These are phyloP conservation scores for Melanocharis versteri DNA, from an alignment of 2,113 vertebrate species.

Conservation along the genomic window DNA sequence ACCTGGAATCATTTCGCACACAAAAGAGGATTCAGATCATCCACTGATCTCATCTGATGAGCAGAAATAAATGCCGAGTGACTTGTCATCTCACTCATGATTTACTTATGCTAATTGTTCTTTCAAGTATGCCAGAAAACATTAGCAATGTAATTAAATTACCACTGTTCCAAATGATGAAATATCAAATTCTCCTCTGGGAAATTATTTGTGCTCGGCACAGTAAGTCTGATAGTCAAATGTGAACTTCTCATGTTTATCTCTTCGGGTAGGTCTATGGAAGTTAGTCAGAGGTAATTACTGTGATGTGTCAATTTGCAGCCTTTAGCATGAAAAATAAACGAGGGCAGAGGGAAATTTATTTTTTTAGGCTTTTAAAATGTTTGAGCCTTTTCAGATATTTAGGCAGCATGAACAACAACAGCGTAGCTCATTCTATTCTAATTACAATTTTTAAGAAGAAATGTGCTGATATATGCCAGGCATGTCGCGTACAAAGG, in stretches of 20 bases:
- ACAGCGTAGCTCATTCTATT: background rate
- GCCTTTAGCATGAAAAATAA: constrained; percentile 44
- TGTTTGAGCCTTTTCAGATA: constrained; percentile 31
- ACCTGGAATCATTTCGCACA: background rate
- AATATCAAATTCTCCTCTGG: constrained; percentile 68
- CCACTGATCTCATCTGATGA: constrained; percentile 29
- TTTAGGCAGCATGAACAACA: constrained; percentile 10
- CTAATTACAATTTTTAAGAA: constrained; percentile 8
- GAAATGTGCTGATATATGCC: background rate
- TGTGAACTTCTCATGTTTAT: constrained; percentile 60
- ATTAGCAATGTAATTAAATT: constrained; percentile 74
- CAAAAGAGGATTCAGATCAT: constrained; percentile 12
- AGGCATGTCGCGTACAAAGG: background rate
- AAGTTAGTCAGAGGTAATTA: constrained; percentile 64
- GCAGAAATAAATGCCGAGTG: constrained; percentile 57
- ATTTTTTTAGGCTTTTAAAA: constrained; percentile 41
- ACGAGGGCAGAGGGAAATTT: constrained; percentile 18
- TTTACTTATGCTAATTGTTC: constrained; percentile 73
- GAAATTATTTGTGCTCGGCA: constrained; percentile 66
- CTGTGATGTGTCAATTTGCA: constrained; percentile 67
- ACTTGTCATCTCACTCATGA: constrained; percentile 70
- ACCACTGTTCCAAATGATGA: constrained; percentile 65
- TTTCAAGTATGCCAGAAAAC: constrained; percentile 70
- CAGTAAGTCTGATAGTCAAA: constrained; percentile 52
- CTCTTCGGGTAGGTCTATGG: constrained; percentile 56